These are phyloP conservation scores for Paratrypauchen microcephalus DNA, from an alignment of 2,797 vertebrate genomes.

Conservation along the genomic window DNA sequence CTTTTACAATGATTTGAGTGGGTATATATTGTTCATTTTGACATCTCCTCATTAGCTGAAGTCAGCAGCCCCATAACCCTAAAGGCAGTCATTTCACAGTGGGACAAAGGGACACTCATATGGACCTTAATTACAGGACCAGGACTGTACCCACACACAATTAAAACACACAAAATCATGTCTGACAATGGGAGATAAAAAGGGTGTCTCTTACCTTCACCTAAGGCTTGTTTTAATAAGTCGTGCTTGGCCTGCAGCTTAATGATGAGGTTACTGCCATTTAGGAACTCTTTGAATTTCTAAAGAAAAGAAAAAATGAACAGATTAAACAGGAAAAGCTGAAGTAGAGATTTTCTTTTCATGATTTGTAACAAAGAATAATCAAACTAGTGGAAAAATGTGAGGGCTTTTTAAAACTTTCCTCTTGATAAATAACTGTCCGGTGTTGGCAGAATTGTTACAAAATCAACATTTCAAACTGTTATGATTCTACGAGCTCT, in stretches of 20 bases:
- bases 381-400: background rate
- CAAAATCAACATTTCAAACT: background rate
- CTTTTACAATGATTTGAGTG: background rate
- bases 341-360: background rate
- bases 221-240: conserved; percentile 94
- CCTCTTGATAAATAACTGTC: background rate
- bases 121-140: conserved; percentile 36
- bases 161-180: conserved; percentile 26
- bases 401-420: background rate
- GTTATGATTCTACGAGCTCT: too few species aligned
- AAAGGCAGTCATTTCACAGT: conserved; percentile 30
- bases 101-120: conserved; percentile 29
- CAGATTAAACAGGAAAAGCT: background rate
- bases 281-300: conserved; percentile 99
- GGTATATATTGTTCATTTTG: conserved; percentile 1
- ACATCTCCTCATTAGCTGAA: conserved; percentile 33
- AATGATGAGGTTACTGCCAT: conserved; percentile 99
- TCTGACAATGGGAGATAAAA: conserved; percentile 14
- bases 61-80: conserved; percentile 17
- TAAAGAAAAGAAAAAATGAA: conserved; percentile 51
- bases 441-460: background rate
- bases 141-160: conserved; percentile 24
- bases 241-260: conserved; percentile 99
- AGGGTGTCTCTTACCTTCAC: conserved; percentile 86
- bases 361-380: background rate